Evolutionary conservation across 2,113 vertebrate genomes (phyloP).

Genomic region (Peromyscus californicus): DNA sequence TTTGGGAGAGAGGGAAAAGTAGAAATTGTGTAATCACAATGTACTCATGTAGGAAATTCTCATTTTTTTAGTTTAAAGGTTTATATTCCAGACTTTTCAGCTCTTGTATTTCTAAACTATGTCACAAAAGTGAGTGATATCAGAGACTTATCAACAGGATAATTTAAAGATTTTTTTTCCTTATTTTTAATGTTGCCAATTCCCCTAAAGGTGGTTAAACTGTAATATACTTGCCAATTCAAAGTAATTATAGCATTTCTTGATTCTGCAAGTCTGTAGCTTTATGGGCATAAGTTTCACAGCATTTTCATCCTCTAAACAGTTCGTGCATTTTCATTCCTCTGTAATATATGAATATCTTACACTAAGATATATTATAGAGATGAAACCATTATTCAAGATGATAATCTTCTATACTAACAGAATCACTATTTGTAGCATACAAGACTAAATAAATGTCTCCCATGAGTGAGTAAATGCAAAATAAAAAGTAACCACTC

Average conservation of each 20-base stretch:
- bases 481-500: constrained; percentile 94
- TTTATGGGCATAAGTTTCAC: constrained; percentile 75
- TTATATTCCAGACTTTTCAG: constrained; percentile 65
- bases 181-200: constrained; percentile 59
- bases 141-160: not conserved
- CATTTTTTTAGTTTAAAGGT: constrained; percentile 43
- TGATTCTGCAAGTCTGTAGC: constrained; percentile 66
- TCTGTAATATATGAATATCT: constrained; percentile 85
- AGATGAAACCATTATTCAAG: constrained; percentile 90
- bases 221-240: not conserved
- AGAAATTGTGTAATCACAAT: not conserved
- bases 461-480: constrained; percentile 92
- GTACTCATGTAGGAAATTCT: not conserved
- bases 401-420: constrained; percentile 86
- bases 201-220: constrained; percentile 39
- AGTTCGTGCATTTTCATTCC: constrained; percentile 85
- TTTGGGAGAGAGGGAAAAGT: not conserved
- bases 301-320: constrained; percentile 74
- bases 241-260: constrained; percentile 56
- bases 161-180: constrained; percentile 14
- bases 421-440: constrained; percentile 89
- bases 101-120: not conserved
- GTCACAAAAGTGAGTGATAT: not conserved
- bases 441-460: constrained; percentile 90
- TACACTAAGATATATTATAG: constrained; percentile 87